These are phyloP conservation scores for Rotaria sp. DNA, from an alignment of 2,888 invertebrate genomes.

Conservation along the genomic window DNA sequence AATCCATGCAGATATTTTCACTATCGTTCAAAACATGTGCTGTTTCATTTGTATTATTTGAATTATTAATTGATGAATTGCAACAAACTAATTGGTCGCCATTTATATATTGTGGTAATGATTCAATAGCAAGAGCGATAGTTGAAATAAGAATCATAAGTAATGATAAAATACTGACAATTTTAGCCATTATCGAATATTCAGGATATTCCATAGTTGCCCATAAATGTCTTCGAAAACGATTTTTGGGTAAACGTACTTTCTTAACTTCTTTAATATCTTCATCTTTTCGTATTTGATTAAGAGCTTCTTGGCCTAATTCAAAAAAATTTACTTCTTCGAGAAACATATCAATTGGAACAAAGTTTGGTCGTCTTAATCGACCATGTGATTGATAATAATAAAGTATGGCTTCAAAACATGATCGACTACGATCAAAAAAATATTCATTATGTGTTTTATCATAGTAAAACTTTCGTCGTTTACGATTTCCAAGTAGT, in stretches of 20 bases:
- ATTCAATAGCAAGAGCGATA: conserved; percentile 57
- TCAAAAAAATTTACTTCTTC: conserved; percentile 56
- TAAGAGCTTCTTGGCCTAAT: conserved; percentile 53
- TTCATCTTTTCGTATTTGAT: conserved; percentile 55
- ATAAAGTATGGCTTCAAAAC: conserved; percentile 52
- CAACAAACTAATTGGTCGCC: conserved; percentile 36
- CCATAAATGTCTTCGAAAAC: conserved; percentile 50
- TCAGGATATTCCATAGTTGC: conserved; percentile 56
- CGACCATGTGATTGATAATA: conserved; percentile 56
- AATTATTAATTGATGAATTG: neutral
- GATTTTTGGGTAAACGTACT: conserved; percentile 48
- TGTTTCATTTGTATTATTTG: neutral
- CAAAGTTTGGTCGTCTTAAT: conserved; percentile 55
- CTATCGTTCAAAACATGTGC: too few species aligned
- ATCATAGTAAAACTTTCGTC: conserved; percentile 49
- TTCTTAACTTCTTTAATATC: conserved; percentile 52
- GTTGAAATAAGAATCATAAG: neutral
- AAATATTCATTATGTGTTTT: conserved; percentile 49
- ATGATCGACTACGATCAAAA: conserved; percentile 51
- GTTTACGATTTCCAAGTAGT: conserved; percentile 48
- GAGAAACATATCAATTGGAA: conserved; percentile 57
- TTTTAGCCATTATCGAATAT: conserved; percentile 50
- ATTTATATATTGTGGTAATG: conserved; percentile 52
- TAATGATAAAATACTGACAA: neutral
- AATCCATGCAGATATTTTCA: conserved; percentile 42